Base-by-base conservation (phyloP, 2,113 vertebrate species). In the Sander vitreus region DNA sequence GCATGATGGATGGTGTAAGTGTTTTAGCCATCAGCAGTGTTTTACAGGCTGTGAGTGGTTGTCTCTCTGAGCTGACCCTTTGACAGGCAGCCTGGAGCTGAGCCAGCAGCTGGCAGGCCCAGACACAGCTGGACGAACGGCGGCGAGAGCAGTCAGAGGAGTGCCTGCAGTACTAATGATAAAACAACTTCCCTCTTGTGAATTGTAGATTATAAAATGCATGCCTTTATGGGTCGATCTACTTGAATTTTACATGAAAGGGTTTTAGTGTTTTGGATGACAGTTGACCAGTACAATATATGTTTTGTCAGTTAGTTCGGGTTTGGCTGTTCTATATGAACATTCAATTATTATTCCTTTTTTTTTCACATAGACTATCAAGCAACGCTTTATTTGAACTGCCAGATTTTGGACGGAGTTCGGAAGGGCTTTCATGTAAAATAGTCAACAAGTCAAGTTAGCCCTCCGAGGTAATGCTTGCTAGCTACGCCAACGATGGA, bases 1-100 rank as follows among this genome's bases (percentile, higher is more conserved):
- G 77, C 39, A 68, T 93, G 93, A 93, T 92, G 85, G 90, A 94
- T 93, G 89, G 67, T 79, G 73, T 80, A 81, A 88, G 88, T 79
- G 83, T 88, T 91, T 87, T 70, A 77, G 87, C 91, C 85, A 84
- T 91, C 90, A 89, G 86, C 82, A 74, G 69, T 85, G 85, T 85
- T 93, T 91, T 93, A 92, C 87, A 76, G 88, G 77, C 83, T 59
- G 85, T 90, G 92, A 91, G 82, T 59, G 78, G 66, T 75, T 47
- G 67, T 85, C 80, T 76, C 33, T 88, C 63, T 58, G 68, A 76
- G 78, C 58, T 70, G 83, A 87, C 83, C 86, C 77, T 4, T 71
- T 81, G 91, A 91, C 89, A 78, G 86, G 72, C 85, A 84, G 58
- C 82, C 81, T 87, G 87, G 84, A 85, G 87, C 85, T 63, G 81